A percentile compares a stretch with the other conserved stretches of the same genome.
phyloP scores from a whole-genome alignment of 2,888 invertebrate genomes.

The Auanema sp. region DNA sequence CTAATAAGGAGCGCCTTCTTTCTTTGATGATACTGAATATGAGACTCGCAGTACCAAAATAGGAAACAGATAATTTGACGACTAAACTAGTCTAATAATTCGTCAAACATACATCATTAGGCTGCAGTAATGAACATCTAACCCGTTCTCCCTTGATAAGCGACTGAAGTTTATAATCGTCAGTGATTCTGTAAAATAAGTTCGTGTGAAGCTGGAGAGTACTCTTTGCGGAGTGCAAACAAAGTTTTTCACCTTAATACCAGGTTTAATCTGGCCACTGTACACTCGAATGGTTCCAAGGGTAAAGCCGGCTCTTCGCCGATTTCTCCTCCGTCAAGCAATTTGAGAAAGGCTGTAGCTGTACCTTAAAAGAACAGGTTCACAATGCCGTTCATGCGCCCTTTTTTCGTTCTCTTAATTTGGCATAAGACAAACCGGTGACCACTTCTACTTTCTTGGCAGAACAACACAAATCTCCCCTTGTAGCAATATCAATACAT shows the following conservation, averaged over 20 bases:
- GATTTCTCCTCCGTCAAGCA: conserved; percentile 9
- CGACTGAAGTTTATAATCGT: conserved; percentile 22
- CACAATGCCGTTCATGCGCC: conserved; percentile 8
- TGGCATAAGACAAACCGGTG: conserved; percentile 18
- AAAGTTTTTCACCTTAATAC: conserved; percentile 17
- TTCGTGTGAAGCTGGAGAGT: neutral
- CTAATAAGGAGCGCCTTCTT: too few species aligned
- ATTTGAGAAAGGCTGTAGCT: conserved; percentile 8
- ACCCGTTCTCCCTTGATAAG: conserved; percentile 27
- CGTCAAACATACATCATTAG: conserved; percentile 15
- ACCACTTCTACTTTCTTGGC: conserved; percentile 36
- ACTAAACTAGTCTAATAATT: conserved; percentile 1
- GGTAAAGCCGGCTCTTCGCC: conserved; percentile 15
- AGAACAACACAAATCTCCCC: conserved; percentile 43
- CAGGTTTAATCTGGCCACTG: conserved; percentile 19
- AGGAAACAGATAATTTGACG: neutral
- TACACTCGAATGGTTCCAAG: conserved; percentile 20
- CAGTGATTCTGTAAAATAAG: conserved; percentile 19
- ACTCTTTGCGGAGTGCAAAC: neutral
- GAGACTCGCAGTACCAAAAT: neutral
- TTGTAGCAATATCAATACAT: conserved; percentile 43
- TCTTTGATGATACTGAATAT: too few species aligned
- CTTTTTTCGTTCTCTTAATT: neutral
- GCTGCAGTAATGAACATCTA: conserved; percentile 19
- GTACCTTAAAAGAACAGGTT: conserved; percentile 26